Conservation (phyloP, 2,888 invertebrate species). For the Rosalia funebris region DNA sequence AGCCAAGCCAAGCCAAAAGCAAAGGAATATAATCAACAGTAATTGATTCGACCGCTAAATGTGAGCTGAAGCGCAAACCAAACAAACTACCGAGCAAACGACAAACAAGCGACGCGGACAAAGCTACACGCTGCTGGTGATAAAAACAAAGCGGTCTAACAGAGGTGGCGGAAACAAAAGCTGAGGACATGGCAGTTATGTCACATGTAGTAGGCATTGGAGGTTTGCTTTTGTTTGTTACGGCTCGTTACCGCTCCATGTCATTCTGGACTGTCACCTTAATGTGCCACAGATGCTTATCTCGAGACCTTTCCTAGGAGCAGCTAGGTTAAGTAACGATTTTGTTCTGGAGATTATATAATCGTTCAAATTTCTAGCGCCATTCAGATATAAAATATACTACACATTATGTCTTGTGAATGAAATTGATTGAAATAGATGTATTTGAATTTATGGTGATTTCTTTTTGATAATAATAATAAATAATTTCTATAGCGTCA, state of each 20-base stretch:
- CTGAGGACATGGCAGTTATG: conserved; percentile 47
- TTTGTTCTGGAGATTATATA: not conserved
- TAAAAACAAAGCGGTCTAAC: conserved; percentile 40
- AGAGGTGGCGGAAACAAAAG: conserved; percentile 51
- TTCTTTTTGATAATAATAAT: no score
- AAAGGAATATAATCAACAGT: conserved; percentile 37
- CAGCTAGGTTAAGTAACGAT: not conserved
- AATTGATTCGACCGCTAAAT: conserved; percentile 41
- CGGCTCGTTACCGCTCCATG: conserved; percentile 53
- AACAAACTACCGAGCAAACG: no score
- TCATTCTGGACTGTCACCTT: conserved; percentile 50
- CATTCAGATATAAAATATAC: no score
- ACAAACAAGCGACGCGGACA: conserved; percentile 28
- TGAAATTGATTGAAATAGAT: no score
- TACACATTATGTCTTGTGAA: no score
- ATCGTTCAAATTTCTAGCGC: no score
- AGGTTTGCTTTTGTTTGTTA: conserved; percentile 46
- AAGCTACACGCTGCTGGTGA: conserved; percentile 37
- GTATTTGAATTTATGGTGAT: no score
- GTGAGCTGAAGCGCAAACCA: conserved; percentile 45
- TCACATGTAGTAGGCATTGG: conserved; percentile 40
- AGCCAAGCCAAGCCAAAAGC: conserved; percentile 19
- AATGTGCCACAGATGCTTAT: conserved; percentile 31
- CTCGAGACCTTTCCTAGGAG: not conserved
- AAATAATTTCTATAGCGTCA: no score